Percentiles rank a stretch among this genome's conserved stretches.
Evolutionary conservation across 1,140 invertebrate species (phyloP).

Genomic region (Archegozetes longisetosus): DNA sequence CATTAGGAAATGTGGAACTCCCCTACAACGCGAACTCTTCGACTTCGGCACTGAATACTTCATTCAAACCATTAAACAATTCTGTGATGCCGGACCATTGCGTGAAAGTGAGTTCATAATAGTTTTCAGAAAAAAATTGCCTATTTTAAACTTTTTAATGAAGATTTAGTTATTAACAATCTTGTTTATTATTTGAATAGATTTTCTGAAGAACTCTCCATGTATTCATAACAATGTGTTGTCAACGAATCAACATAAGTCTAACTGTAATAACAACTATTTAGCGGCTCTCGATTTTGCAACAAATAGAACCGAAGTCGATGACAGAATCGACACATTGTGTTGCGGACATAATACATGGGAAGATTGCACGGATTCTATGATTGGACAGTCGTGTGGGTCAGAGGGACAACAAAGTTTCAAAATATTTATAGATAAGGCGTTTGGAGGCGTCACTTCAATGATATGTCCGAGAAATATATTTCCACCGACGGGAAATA

Average conservation of each 20-base stretch:
- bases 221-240: constrained; percentile 19
- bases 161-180: background rate
- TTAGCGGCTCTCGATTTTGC: constrained; percentile 8
- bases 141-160: background rate
- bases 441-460: constrained; percentile 6
- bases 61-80: constrained; percentile 19
- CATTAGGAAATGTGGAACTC: constrained; percentile 23
- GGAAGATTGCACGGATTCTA: constrained; percentile 11
- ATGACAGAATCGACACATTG: constrained; percentile 12
- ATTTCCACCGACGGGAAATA: constrained; percentile 9
- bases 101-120: constrained; percentile 6
- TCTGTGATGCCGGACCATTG: constrained; percentile 18
- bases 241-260: constrained; percentile 1
- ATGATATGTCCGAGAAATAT: constrained; percentile 9
- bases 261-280: constrained; percentile 9
- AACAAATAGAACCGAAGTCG: constrained; percentile 2
- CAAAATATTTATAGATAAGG: constrained; percentile 2
- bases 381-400: constrained; percentile 6
- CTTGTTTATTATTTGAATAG: background rate
- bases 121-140: background rate
- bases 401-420: background rate
- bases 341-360: constrained; percentile 16
- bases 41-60: constrained; percentile 21
- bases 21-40: constrained; percentile 23
- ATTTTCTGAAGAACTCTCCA: constrained; percentile 15